Evolutionary conservation across 2,113 vertebrate genomes (phyloP).

Genomic region (Gopherus evgoodei): DNA sequence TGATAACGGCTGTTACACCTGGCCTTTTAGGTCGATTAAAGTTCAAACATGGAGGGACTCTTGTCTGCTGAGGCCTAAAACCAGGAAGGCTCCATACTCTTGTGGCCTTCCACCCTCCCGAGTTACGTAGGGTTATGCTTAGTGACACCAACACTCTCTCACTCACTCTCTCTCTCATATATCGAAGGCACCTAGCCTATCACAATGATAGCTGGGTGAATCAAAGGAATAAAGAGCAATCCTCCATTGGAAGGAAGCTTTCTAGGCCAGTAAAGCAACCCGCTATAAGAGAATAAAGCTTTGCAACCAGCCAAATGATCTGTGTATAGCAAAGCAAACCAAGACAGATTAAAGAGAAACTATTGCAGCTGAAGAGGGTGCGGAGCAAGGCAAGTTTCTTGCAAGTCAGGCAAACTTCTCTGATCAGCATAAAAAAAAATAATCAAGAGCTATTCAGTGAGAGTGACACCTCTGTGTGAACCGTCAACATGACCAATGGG

Average conservation of each 20-base stretch:
- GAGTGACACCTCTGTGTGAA: background rate
- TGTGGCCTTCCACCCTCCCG: no score
- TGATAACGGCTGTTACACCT: no score
- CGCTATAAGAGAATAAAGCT: background rate
- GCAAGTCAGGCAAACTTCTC: background rate
- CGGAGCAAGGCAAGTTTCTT: background rate
- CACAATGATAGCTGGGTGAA: background rate
- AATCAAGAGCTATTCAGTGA: background rate
- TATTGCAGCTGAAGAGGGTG: background rate
- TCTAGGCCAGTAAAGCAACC: background rate
- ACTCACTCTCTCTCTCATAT: no score
- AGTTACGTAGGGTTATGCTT: no score
- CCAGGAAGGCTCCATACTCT: no score
- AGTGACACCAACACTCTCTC: no score
- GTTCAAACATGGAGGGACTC: no score
- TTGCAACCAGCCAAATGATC: background rate
- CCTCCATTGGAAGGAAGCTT: background rate
- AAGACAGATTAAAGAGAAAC: background rate
- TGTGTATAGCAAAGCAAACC: background rate
- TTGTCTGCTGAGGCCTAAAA: no score
- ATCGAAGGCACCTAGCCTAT: no score
- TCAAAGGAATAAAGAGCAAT: background rate
- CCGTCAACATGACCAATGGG: background rate
- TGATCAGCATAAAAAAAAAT: background rate
- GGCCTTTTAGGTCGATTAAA: no score